Evolutionary conservation across 1,140 invertebrate species (phyloP).

Genomic region (Parapsyche elsis): DNA sequence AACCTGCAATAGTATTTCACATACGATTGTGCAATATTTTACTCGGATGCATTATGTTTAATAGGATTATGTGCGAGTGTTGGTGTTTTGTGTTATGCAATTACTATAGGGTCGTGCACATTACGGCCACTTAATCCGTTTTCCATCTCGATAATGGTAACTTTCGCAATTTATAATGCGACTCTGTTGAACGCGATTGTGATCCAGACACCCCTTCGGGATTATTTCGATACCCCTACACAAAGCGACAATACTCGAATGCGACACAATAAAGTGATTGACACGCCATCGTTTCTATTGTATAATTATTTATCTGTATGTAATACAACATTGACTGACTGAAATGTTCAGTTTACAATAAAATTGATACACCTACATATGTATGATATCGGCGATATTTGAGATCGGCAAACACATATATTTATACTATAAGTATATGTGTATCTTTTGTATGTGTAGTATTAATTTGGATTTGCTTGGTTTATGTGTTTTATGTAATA

Average conservation of each 20-base stretch:
- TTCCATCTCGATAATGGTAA: slow-evolving; percentile 55
- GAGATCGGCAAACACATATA: too few species aligned
- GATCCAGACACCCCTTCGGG: neutral
- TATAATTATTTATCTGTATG: neutral
- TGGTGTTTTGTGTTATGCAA: neutral
- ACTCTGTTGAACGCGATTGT: neutral
- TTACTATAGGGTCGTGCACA: slow-evolving; percentile 18
- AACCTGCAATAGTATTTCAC: too few species aligned
- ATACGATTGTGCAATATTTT: too few species aligned
- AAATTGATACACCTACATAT: too few species aligned
- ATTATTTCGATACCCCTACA: too few species aligned
- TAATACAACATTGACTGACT: neutral
- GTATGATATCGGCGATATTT: too few species aligned
- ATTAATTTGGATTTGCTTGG: too few species aligned
- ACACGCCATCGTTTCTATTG: neutral
- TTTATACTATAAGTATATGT: too few species aligned
- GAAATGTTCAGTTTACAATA: neutral
- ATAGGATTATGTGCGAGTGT: neutral
- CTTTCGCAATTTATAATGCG: slow-evolving; percentile 53
- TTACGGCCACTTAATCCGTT: slow-evolving; percentile 50
- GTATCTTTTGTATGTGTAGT: too few species aligned
- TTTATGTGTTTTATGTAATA: too few species aligned
- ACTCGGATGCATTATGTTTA: neutral
- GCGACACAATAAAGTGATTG: neutral
- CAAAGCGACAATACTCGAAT: neutral